These are phyloP conservation scores for Ceriagrion tenellum DNA, from an alignment of 2,888 invertebrate genomes.

Conservation along the genomic window DNA sequence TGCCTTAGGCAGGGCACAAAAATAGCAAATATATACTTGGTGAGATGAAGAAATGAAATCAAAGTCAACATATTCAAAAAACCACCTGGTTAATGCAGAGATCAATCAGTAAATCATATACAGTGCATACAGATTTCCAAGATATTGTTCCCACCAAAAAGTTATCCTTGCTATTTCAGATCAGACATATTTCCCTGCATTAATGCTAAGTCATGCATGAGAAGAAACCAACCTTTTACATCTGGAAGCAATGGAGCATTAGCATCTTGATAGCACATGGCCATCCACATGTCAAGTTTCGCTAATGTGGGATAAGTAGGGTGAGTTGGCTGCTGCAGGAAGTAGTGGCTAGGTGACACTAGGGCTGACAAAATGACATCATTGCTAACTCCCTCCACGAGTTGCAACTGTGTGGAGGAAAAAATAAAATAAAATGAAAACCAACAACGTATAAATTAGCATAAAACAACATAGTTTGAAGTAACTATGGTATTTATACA, in stretches of 20 bases:
- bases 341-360: slow-evolving; percentile 92
- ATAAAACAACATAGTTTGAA: too few relatives aligned
- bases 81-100: too few relatives aligned
- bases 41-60: too few relatives aligned
- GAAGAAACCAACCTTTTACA: slow-evolving; percentile 83
- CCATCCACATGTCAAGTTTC: slow-evolving; percentile 90
- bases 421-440: slow-evolving; percentile 41
- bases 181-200: neutral
- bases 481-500: too few relatives aligned
- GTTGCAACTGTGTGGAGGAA: slow-evolving; percentile 83
- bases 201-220: neutral
- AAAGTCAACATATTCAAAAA: too few relatives aligned
- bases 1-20: too few relatives aligned
- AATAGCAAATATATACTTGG: too few relatives aligned
- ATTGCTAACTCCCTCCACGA: slow-evolving; percentile 95
- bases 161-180: too few relatives aligned
- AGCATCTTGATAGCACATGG: slow-evolving; percentile 87
- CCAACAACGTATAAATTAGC: too few relatives aligned
- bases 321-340: slow-evolving; percentile 97
- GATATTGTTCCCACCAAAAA: neutral
- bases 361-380: slow-evolving; percentile 95
- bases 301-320: slow-evolving; percentile 93
- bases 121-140: neutral
- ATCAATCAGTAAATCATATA: neutral
- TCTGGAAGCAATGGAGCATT: slow-evolving; percentile 90